Base-by-base conservation (phyloP, 2,113 vertebrate species). In the Eretmochelys imbricata region DNA sequence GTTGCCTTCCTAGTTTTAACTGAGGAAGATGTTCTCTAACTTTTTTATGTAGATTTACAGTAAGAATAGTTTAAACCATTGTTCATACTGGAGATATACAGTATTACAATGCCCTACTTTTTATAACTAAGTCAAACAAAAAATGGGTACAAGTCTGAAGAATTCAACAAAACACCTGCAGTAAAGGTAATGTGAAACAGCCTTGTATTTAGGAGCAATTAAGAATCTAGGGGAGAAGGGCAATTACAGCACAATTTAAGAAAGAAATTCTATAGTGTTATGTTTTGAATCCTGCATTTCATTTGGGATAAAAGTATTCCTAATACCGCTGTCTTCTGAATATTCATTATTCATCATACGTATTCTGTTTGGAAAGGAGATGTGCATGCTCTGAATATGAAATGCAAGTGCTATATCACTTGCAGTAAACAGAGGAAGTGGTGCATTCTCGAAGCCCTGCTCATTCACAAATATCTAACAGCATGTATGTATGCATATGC, bases 141-240 rank as follows among this genome's bases (percentile, higher is more conserved):
- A 92, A 85, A n/a, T 91, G 48, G 57, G 42, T 20, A 48, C 89
- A 75, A 90, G 80, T 8, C 79, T 48, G 42, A 38, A 54, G 35
- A 69, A 59, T 69, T 94, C 20, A 80, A 7, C 2, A 3, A 4
- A 85, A 0, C 72, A 14, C 31, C 82, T 88, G 75, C 48, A 14
- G 25, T 48, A 92, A 87, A 10, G 91, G 13, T 10, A 17, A 85
- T 83, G 57, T 93, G 85, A 91, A 94, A 91, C 80, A 88, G 75
- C 57, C 48, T 87, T 79, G 65, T 22, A 86, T 89, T 29, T 48
- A 48, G 42, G 25, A 42, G 46, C 22, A 84, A 0, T 79, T 59
- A 59, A 87, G 94, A 95, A 93, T 92, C 55, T 51, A 57, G 75
- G 55, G 95, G 87, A 82, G 5, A 3, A 93, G 85, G 83, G 48